Percentiles rank a stretch among this genome's conserved stretches.
Evolutionary conservation across 2,797 vertebrate genomes (phyloP).

Genomic region (Melanotaenia pygmaea): DNA sequence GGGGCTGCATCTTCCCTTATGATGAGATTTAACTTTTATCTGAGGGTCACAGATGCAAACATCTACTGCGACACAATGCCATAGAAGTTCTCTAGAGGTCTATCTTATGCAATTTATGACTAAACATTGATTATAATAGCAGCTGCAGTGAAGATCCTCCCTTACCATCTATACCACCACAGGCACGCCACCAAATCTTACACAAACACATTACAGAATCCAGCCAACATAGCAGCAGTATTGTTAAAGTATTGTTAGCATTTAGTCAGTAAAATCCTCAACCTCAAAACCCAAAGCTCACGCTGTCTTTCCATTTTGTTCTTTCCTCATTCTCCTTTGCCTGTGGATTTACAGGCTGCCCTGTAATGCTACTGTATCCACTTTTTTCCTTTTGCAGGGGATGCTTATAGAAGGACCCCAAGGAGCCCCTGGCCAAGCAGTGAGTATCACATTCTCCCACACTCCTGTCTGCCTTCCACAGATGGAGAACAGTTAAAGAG

Average conservation of each 20-base stretch:
- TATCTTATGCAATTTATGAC: conserved; percentile 35
- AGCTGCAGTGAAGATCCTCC: conserved; percentile 44
- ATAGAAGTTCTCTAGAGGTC: conserved; percentile 10
- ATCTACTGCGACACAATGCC: conserved; percentile 27
- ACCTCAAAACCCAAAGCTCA: conserved; percentile 49
- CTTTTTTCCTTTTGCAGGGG: conserved; percentile 85
- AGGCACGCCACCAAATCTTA: conserved; percentile 29
- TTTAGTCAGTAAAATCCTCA: conserved; percentile 52
- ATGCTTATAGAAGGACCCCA: conserved; percentile 97
- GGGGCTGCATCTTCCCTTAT: conserved; percentile 1
- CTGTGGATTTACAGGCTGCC: conserved; percentile 55
- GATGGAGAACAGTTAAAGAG: conserved; percentile 79
- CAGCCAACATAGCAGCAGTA: conserved; percentile 18
- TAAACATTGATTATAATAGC: conserved; percentile 51
- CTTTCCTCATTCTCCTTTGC: conserved; percentile 20
- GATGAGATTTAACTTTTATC: conserved; percentile 21
- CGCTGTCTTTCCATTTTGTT: conserved; percentile 18
- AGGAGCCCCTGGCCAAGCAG: conserved; percentile 90
- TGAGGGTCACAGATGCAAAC: conserved; percentile 6
- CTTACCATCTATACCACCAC: conserved; percentile 41
- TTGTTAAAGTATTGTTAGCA: conserved; percentile 28
- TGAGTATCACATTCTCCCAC: conserved; percentile 85
- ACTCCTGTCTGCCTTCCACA: conserved; percentile 75
- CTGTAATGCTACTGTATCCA: conserved; percentile 76
- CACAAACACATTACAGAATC: conserved; percentile 42